phyloP scores from a whole-genome alignment of 1,140 invertebrate genomes.

The Temnothorax nylanderi region DNA sequence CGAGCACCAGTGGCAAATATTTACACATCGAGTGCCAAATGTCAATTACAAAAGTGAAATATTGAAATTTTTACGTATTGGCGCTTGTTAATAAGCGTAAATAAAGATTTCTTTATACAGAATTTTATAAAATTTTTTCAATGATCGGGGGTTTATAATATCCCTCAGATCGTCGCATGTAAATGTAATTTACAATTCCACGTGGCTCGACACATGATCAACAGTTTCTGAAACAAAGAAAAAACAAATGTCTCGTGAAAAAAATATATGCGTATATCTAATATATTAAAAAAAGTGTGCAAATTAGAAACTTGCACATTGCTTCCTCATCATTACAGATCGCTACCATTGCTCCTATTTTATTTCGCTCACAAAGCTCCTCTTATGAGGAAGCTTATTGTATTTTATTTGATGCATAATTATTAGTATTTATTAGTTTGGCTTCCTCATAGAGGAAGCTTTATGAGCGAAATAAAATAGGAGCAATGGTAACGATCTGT shows the following conservation, averaged over 20 bases:
- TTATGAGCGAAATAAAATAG: too few relatives aligned
- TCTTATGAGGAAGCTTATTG: too few relatives aligned
- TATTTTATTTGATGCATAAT: too few relatives aligned
- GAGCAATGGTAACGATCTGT: too few relatives aligned
- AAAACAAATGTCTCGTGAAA: not conserved
- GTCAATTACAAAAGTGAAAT: constrained; percentile 43
- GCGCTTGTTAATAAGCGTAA: not conserved
- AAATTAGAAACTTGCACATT: too few relatives aligned
- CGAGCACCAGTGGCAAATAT: constrained; percentile 43
- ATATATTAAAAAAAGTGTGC: not conserved
- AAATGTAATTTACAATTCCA: constrained; percentile 78
- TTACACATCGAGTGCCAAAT: constrained; percentile 28
- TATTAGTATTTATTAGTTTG: too few relatives aligned
- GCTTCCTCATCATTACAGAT: too few relatives aligned
- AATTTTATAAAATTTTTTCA: constrained; percentile 46
- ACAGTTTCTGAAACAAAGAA: constrained; percentile 73
- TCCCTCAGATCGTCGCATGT: not conserved
- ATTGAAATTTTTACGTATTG: not conserved
- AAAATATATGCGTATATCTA: not conserved
- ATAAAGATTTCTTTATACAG: constrained; percentile 19
- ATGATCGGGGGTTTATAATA: not conserved
- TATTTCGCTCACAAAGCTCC: too few relatives aligned
- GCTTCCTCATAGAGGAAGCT: too few relatives aligned
- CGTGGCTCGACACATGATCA: constrained; percentile 73
- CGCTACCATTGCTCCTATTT: too few relatives aligned